These are phyloP conservation scores for Hoplodrina ambigua DNA, from an alignment of 2,888 invertebrate genomes.

Conservation along the genomic window DNA sequence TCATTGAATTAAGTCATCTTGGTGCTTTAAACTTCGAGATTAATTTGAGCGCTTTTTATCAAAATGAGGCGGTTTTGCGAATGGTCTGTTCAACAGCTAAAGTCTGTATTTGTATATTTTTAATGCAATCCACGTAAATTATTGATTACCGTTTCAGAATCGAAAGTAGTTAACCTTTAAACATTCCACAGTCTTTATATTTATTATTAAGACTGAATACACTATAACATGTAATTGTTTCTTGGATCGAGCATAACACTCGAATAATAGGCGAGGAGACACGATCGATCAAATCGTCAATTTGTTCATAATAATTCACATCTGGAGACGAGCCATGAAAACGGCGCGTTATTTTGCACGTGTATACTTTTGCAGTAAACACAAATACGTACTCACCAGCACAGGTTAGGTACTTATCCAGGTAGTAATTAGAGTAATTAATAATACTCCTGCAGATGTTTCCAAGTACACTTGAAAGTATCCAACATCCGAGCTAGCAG, in stretches of 20 bases:
- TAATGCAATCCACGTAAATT: background rate
- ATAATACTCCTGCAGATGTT: slow-evolving; percentile 41
- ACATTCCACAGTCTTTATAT: background rate
- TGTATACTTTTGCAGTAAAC: background rate
- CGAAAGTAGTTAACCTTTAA: slow-evolving; percentile 40
- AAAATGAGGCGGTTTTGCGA: background rate
- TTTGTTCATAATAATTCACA: slow-evolving; percentile 63
- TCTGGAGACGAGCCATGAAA: slow-evolving; percentile 48
- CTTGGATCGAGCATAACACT: background rate
- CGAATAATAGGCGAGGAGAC: slow-evolving; percentile 9
- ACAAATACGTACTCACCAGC: slow-evolving; percentile 24
- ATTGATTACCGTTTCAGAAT: slow-evolving; percentile 14
- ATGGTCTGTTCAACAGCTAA: background rate
- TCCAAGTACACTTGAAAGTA: slow-evolving; percentile 27
- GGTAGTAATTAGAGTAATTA: slow-evolving; percentile 41
- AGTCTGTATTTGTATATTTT: background rate
- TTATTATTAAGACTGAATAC: background rate
- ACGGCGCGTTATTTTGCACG: slow-evolving; percentile 45
- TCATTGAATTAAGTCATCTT: slow-evolving; percentile 9
- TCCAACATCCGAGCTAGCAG: slow-evolving; percentile 8
- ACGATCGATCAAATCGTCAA: slow-evolving; percentile 69
- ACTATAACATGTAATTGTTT: background rate
- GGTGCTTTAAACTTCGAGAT: slow-evolving; percentile 7
- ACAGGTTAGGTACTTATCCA: background rate
- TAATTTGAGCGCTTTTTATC: slow-evolving; percentile 17